Evolutionary conservation across 2,797 vertebrate genomes (phyloP), one percentile per base, ranked within the genome.

Genomic region (Lepilemur septentrionalis): DNA sequence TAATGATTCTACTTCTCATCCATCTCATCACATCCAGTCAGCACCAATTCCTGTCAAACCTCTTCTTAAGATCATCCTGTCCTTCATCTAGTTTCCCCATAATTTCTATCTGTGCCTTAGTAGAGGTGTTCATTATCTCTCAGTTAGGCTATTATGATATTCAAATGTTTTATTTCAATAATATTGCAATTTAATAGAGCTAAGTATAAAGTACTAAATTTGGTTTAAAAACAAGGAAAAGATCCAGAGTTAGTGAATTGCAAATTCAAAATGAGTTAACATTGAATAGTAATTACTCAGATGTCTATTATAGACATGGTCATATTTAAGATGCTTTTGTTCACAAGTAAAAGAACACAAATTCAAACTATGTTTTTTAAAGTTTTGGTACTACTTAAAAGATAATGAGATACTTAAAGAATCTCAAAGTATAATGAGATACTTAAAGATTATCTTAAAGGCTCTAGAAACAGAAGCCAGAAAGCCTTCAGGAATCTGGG

Each of bases 401-500:
- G n/a, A 83, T 85, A 96, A 92, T 73, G 59, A 75, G 38, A 87
- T 78, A 59, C 38, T n/a, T 86, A 72, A 91, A 81, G 59, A 72
- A 57, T 81, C 32, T 91, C 50, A 75, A 85, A 91, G 28, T 10
- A 78, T 87, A 95, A 93, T 59, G 61, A 82, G 48, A 85, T 83
- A 67, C 48, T 48, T 94, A 79, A 92, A 83, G 67, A 69, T 67
- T 67, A 55, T 91, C 25, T 67, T 57, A 76, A 86, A 80, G 5
- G 6, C 4, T 65, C 30, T 23, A 50, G 72, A 95, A 91, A 59
- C 7, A 82, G 48, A 73, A 86, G n/a, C 38, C 61, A 50, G 76
- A 84, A 89, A 90, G 43, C 30, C 15, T 67, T 46, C 41, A 78
- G 88, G 89, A 93, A 75, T 52, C 25, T 63, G 43, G 48, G 73